Percentiles rank a stretch among this genome's conserved stretches.
Evolutionary conservation across 2,888 invertebrate genomes (phyloP).

Genomic region (Plusia festucae): DNA sequence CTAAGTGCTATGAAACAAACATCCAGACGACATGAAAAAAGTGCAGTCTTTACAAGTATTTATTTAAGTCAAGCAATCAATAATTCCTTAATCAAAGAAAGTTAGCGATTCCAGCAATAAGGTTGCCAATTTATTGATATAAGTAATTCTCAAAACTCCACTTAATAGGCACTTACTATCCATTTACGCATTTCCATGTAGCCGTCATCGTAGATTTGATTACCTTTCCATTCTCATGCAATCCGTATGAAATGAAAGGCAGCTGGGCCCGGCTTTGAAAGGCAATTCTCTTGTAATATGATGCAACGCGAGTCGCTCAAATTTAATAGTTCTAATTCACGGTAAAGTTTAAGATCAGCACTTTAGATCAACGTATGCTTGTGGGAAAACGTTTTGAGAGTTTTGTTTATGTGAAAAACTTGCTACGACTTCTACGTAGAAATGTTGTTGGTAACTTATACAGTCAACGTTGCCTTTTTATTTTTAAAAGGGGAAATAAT

Average conservation of each 20-base stretch:
- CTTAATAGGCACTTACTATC: constrained; percentile 38
- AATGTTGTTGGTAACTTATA: not conserved
- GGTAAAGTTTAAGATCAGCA: constrained; percentile 46
- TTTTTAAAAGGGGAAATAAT: too few species aligned
- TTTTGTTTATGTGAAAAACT: not conserved
- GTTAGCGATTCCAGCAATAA: not conserved
- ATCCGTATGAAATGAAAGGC: constrained; percentile 68
- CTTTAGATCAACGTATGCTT: not conserved
- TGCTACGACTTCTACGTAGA: not conserved
- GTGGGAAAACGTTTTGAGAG: not conserved
- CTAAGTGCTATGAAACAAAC: not conserved
- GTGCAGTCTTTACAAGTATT: not conserved
- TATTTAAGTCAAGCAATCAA: constrained; percentile 4
- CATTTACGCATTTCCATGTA: constrained; percentile 56
- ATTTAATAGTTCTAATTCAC: constrained; percentile 63
- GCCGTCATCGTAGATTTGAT: constrained; percentile 66
- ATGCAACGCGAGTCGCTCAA: constrained; percentile 56
- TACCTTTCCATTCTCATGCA: constrained; percentile 74
- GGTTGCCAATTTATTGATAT: constrained; percentile 25
- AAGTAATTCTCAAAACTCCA: constrained; percentile 28
- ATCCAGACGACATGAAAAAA: not conserved
- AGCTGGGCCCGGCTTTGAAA: constrained; percentile 43
- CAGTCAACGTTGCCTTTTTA: not conserved
- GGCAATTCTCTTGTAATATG: constrained; percentile 54
- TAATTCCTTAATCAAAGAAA: not conserved